Percentiles rank a stretch among this genome's conserved stretches.
These are phyloP conservation scores for Lottia scabra DNA, from an alignment of 2,888 invertebrate species.

Conservation along the genomic window DNA sequence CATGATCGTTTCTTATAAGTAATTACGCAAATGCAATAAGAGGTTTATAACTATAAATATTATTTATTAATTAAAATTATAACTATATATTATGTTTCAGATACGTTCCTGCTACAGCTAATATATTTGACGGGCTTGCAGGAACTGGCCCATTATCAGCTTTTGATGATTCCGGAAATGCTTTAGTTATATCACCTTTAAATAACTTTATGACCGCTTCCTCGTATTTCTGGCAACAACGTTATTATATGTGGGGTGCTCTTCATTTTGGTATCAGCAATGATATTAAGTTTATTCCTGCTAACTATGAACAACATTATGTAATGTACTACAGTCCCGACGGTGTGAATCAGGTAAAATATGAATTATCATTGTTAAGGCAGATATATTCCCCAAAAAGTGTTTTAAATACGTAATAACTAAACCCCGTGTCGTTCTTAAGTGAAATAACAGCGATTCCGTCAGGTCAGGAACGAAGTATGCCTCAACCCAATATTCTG, in stretches of 20 bases:
- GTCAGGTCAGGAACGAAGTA: no score
- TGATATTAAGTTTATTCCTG: background rate
- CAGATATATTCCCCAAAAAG: no score
- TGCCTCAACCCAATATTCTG: no score
- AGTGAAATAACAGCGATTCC: no score
- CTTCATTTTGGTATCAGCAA: background rate
- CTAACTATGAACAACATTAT: background rate
- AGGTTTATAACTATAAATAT: no score
- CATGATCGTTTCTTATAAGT: no score
- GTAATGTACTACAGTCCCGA: background rate
- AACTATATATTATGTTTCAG: background rate
- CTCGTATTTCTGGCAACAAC: background rate
- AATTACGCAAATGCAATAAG: no score
- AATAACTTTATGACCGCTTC: background rate
- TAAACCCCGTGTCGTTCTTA: no score
- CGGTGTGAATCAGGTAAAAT: background rate
- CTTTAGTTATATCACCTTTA: background rate
- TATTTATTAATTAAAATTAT: no score
- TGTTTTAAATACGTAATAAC: no score
- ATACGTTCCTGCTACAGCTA: background rate
- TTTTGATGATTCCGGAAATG: conserved; percentile 1
- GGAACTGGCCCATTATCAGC: background rate
- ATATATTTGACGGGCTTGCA: background rate
- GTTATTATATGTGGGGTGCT: background rate
- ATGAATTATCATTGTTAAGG: no score